These are phyloP conservation scores for Tiliacea aurago DNA, from an alignment of 2,888 invertebrate genomes.

Conservation along the genomic window DNA sequence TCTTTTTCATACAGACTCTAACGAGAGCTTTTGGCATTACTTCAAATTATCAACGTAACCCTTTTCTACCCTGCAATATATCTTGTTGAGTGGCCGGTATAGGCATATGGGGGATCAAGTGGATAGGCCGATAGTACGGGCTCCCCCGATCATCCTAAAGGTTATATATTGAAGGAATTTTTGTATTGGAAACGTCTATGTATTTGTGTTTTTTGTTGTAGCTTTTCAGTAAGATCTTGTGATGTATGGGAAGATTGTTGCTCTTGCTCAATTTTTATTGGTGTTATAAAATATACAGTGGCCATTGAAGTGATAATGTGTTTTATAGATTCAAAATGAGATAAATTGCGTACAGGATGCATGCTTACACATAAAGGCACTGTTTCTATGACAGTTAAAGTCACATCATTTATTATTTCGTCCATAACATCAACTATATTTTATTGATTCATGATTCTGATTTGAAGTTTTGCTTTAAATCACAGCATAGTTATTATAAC, in stretches of 20 bases:
- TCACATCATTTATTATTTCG: background rate
- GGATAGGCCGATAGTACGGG: conserved; percentile 60
- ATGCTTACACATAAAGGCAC: too few species aligned
- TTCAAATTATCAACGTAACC: conserved; percentile 65
- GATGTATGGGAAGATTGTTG: background rate
- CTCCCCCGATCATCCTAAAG: conserved; percentile 62
- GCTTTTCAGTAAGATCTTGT: conserved; percentile 36
- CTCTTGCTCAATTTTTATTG: background rate
- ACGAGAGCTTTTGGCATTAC: conserved; percentile 57
- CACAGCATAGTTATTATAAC: background rate
- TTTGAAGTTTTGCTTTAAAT: background rate
- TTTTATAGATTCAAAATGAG: background rate
- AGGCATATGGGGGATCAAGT: conserved; percentile 51
- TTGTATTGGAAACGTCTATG: conserved; percentile 65
- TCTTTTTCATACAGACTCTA: conserved; percentile 54
- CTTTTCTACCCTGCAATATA: conserved; percentile 63
- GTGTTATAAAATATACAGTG: background rate
- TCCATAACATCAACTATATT: background rate
- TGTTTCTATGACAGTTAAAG: background rate
- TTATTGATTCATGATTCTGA: background rate
- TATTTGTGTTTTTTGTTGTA: conserved; percentile 52
- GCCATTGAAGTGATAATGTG: background rate
- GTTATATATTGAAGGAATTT: conserved; percentile 63
- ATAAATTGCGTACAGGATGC: background rate
- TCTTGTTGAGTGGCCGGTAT: conserved; percentile 45